Conservation (phyloP, 1,140 invertebrate genomes). For the Trialeurodes vaporariorum region DNA sequence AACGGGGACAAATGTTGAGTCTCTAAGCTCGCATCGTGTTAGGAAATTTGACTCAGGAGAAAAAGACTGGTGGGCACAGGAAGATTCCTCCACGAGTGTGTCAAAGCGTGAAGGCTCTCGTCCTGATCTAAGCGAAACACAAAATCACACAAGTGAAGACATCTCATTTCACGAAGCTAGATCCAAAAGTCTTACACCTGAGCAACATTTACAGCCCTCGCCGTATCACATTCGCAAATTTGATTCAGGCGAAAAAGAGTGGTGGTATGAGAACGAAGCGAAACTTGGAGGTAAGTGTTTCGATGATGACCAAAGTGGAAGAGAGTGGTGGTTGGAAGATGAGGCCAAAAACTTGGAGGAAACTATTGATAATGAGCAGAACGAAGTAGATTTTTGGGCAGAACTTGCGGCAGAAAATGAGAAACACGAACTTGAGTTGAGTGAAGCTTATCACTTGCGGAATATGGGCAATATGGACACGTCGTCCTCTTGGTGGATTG, state of each 20-base stretch:
- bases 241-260: slow-evolving; percentile 24
- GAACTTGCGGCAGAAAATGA: slow-evolving; percentile 11
- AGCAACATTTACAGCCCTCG: background rate
- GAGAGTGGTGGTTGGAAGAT: too few species aligned
- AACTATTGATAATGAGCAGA: background rate
- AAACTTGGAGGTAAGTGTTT: background rate
- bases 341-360: too few species aligned
- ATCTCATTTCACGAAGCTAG: background rate
- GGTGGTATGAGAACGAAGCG: slow-evolving; percentile 20
- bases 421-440: background rate
- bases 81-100: background rate
- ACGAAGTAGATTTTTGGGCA: slow-evolving; percentile 3
- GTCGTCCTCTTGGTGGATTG: background rate
- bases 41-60: slow-evolving; percentile 25
- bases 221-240: slow-evolving; percentile 17
- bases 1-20: background rate
- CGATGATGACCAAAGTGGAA: background rate
- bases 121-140: background rate
- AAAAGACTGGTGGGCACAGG: slow-evolving; percentile 24
- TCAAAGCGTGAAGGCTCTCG: background rate
- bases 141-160: background rate
- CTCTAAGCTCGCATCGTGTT: background rate
- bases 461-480: background rate
- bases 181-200: background rate
- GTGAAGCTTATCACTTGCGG: background rate